Evolutionary conservation across 2,888 invertebrate species (phyloP), one percentile per base, ranked within the genome.

Genomic region (Morpho achilles): DNA sequence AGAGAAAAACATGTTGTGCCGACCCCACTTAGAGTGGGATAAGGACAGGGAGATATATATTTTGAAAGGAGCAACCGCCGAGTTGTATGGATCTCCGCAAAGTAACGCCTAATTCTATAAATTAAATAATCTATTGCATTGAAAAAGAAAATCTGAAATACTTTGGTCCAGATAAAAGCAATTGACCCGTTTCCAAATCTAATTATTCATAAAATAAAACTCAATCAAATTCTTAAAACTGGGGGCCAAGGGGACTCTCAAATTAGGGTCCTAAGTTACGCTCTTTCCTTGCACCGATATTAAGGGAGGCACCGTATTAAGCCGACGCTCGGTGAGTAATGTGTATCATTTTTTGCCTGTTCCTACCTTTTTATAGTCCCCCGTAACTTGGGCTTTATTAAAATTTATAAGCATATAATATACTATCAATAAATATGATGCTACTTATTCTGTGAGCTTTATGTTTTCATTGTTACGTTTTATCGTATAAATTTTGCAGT

Each of bases 361-460:
- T 73, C 71, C 72, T 72, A 68, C 73, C 72, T 73, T 73, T 73
- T 73, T 74, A 75, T 73, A 68, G 68, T 65, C 67, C 64, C 59
- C 62, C 60, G 65, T 66, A 64, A 62, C 62, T 68, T 61, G 64
- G 66, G 71, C 71, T 75, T 76, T 76, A 77, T 77, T 76, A 75
- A 77, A 77, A 73, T 79, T 77, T 77, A 79, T 75, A 76, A 77
- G 72, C 73, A 74, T 61, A 69, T 77, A 76, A 79, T 73, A 73
- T 67, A 74, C 75, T 79, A 77, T 76, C 77, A 76, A 79, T 78
- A 74, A 73, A 70, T 56, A 53, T 46, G 40, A 53, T 56, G 50
- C 40, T 9, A 44, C 32, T 10, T 54, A 41, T 51, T 46, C 7
- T 32, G 39, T 22, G 39, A n/a, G 3, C 8, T 42, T 48, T 10